phyloP scores from a whole-genome alignment of 2,113 vertebrate genomes.

The Callipepla squamata region DNA sequence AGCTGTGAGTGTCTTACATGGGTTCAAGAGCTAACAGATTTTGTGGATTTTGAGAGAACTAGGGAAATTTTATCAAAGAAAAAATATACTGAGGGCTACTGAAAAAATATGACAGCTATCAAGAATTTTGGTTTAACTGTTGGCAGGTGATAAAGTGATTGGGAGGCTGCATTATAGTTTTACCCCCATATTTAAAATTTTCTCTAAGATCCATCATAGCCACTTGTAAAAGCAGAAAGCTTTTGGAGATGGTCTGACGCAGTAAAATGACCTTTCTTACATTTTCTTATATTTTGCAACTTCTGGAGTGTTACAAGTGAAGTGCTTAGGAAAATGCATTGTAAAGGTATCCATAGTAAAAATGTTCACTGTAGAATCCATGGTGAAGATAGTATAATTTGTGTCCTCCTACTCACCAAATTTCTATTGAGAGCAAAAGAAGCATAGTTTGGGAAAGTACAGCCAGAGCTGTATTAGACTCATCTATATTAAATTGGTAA shows the following conservation, averaged over 20 bases:
- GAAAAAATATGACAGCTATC: background rate
- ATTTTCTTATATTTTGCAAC: background rate
- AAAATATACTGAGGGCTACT: background rate
- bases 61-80: background rate
- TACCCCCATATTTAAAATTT: background rate
- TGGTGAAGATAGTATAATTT: background rate
- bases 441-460: background rate
- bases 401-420: background rate
- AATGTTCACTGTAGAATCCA: background rate
- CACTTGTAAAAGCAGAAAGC: background rate
- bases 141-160: background rate
- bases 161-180: background rate
- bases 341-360: background rate
- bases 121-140: background rate
- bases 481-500: background rate
- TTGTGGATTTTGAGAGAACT: background rate
- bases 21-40: background rate
- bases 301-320: background rate
- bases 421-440: background rate
- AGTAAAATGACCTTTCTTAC: background rate
- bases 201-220: background rate
- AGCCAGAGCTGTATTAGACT: background rate
- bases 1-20: background rate
- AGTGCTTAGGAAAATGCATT: background rate
- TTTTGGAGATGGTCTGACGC: background rate